These are phyloP conservation scores for Neolamprologus caudopunctatus DNA, from an alignment of 2,113 vertebrate species.

Conservation along the genomic window DNA sequence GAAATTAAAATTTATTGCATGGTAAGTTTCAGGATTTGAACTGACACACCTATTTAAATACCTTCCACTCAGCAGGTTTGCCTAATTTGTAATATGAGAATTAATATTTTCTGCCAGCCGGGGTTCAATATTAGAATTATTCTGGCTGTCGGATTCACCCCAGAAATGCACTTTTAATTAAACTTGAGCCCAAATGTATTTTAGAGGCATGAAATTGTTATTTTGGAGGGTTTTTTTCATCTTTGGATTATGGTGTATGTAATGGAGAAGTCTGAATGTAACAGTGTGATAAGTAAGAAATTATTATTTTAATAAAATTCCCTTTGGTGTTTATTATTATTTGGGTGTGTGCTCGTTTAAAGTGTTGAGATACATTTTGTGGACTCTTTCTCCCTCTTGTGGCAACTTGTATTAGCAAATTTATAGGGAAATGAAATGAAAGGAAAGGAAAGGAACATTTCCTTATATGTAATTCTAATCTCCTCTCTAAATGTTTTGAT, in stretches of 20 bases:
- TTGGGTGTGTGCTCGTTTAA: neutral
- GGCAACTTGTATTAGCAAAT: neutral
- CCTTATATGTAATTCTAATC: neutral
- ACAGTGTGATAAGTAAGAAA: neutral
- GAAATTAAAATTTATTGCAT: neutral
- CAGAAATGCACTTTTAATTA: neutral
- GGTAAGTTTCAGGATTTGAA: neutral
- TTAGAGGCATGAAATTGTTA: neutral
- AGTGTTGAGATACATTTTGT: neutral
- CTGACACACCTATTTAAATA: neutral
- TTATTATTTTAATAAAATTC: neutral
- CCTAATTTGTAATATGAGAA: neutral
- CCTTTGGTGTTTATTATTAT: neutral
- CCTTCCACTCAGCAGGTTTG: neutral
- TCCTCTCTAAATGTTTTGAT: neutral
- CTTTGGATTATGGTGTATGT: neutral
- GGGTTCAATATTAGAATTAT: neutral
- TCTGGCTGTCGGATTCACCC: neutral
- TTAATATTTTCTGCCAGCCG: neutral
- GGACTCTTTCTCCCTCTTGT: constrained; percentile 1
- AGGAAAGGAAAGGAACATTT: neutral
- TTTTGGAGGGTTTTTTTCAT: neutral
- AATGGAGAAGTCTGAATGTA: neutral
- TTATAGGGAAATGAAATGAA: neutral
- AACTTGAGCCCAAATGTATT: neutral